These are phyloP conservation scores for Frankliniella intonsa DNA, from an alignment of 2,888 invertebrate species.

Conservation along the genomic window DNA sequence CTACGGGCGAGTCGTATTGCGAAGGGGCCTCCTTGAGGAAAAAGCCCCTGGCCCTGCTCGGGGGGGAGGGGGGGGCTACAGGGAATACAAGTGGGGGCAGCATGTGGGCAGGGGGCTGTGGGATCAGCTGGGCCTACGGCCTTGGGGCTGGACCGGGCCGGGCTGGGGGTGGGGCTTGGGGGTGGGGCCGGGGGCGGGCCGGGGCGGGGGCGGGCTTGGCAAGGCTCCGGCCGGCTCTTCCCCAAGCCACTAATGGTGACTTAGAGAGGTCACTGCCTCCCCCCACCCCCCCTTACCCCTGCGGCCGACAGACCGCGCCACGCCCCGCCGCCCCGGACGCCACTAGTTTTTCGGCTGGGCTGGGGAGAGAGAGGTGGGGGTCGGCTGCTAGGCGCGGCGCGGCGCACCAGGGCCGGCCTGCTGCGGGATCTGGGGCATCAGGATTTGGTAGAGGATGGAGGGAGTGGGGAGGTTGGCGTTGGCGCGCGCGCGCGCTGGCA, in stretches of 20 bases:
- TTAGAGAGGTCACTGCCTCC: slow-evolving; percentile 23
- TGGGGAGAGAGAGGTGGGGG: background rate
- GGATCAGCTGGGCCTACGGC: background rate
- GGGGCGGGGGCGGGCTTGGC: background rate
- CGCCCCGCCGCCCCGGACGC: background rate
- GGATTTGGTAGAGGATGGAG: too few species aligned
- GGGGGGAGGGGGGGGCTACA: background rate
- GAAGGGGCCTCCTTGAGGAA: background rate
- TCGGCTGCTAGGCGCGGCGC: too few species aligned
- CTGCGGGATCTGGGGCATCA: too few species aligned
- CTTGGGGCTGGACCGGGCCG: too few species aligned
- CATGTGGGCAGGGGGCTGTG: background rate
- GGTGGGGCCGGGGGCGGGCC: too few species aligned
- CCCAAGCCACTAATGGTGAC: slow-evolving; percentile 18
- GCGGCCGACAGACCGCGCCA: too few species aligned
- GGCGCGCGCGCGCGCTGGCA: too few species aligned
- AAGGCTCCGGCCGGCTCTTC: background rate
- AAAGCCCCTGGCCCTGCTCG: background rate
- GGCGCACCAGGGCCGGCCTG: too few species aligned
- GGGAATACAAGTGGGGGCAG: slow-evolving; percentile 14
- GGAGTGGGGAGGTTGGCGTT: too few species aligned
- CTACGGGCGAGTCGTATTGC: background rate
- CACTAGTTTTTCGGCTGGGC: background rate
- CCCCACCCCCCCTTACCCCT: background rate
- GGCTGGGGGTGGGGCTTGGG: too few species aligned